These are phyloP conservation scores for Planococcus citri DNA, from an alignment of 1,140 invertebrate species.

Conservation along the genomic window DNA sequence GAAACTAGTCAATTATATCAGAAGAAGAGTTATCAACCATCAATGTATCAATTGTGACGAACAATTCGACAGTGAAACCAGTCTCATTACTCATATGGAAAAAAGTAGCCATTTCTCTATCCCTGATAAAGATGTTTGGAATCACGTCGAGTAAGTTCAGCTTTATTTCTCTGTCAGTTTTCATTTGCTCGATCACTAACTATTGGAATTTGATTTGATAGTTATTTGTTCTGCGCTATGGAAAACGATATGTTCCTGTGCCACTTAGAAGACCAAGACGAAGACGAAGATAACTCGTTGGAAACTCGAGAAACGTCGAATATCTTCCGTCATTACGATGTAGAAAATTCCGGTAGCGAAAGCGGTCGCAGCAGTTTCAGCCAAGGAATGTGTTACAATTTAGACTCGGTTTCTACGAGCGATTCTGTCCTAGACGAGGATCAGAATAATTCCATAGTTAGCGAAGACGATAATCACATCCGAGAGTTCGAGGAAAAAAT, in stretches of 20 bases:
- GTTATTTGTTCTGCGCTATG: not conserved
- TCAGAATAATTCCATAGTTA: not conserved
- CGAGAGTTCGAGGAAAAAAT: not conserved
- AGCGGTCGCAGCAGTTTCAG: not conserved
- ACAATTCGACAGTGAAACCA: not conserved
- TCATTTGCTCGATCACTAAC: not conserved
- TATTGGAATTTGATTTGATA: not conserved
- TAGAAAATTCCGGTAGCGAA: constrained; percentile 3
- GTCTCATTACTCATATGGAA: not conserved
- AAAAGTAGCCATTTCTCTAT: not conserved
- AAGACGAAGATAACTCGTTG: not conserved
- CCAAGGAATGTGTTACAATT: not conserved
- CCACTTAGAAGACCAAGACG: not conserved
- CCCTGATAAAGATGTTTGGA: not conserved
- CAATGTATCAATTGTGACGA: not conserved
- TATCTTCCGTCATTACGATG: not conserved
- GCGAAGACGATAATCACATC: not conserved
- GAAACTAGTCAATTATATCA: constrained; percentile 3
- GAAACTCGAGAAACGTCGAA: not conserved
- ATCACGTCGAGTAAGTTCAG: not conserved
- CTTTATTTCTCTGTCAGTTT: not conserved
- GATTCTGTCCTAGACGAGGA: not conserved
- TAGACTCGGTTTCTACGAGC: not conserved
- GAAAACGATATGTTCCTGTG: not conserved
- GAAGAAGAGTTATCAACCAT: not conserved